phyloP scores from a whole-genome alignment of 2,888 invertebrate species.

The Athrips mouffetella region DNA sequence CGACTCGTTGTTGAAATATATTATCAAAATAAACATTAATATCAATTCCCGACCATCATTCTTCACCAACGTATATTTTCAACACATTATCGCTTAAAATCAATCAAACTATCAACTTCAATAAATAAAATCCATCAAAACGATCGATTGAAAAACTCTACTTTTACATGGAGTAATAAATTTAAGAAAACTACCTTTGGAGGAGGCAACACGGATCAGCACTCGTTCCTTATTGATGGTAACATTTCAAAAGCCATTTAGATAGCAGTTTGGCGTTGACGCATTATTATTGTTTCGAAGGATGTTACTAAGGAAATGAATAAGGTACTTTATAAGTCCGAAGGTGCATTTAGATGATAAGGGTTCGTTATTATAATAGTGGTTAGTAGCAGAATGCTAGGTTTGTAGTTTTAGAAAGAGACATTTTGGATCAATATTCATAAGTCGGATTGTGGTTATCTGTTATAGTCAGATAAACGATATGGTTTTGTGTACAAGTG shows the following conservation, averaged over 20 bases:
- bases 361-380: background rate
- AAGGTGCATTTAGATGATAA: conserved; percentile 4
- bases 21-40: too few species aligned
- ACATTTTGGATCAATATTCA: too few species aligned
- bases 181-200: conserved; percentile 42
- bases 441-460: too few species aligned
- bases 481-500: too few species aligned
- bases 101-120: conserved; percentile 6
- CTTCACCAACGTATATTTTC: background rate
- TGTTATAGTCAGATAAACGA: too few species aligned
- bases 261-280: conserved; percentile 71
- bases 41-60: too few species aligned
- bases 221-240: conserved; percentile 74
- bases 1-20: too few species aligned
- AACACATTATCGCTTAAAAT: conserved; percentile 3
- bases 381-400: background rate
- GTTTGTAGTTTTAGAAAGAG: too few species aligned
- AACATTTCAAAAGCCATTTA: conserved; percentile 75
- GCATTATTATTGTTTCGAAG: conserved; percentile 60
- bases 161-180: conserved; percentile 28
- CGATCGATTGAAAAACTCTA: conserved; percentile 4
- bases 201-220: conserved; percentile 60
- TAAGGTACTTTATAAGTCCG: conserved; percentile 1
- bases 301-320: conserved; percentile 16
- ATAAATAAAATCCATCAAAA: conserved; percentile 14